phyloP scores from a whole-genome alignment of 2,888 invertebrate genomes.

The Urechis unicinctus region DNA sequence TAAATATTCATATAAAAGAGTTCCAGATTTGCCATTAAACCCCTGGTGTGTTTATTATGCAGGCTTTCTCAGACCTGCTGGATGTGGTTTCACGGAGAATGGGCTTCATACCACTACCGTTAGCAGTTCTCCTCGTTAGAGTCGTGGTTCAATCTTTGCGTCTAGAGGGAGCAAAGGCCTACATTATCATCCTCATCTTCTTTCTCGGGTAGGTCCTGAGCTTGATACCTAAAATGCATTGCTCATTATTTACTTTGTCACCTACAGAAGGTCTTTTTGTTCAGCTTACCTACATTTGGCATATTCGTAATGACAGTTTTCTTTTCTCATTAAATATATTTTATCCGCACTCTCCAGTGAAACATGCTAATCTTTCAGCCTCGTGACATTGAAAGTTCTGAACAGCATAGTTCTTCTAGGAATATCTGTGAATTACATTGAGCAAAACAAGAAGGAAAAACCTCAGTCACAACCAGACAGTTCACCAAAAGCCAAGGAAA shows the following conservation, averaged over 20 bases:
- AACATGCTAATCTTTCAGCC: conserved; percentile 11
- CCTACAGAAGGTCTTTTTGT: background rate
- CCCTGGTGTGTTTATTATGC: conserved; percentile 11
- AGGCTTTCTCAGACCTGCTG: conserved; percentile 92
- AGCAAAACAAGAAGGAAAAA: conserved; percentile 54
- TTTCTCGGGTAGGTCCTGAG: conserved; percentile 58
- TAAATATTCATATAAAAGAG: background rate
- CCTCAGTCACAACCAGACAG: too few relatives aligned
- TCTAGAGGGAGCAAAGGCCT: conserved; percentile 63
- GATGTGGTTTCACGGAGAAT: conserved; percentile 92
- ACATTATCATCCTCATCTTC: conserved; percentile 67
- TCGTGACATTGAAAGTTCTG: conserved; percentile 57
- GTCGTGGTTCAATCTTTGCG: conserved; percentile 77
- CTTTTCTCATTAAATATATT: too few relatives aligned
- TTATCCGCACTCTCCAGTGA: too few relatives aligned
- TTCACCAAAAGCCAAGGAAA: too few relatives aligned
- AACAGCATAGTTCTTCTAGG: conserved; percentile 86
- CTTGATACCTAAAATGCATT: background rate
- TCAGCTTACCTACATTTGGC: background rate
- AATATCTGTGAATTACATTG: conserved; percentile 80
- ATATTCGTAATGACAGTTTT: too few relatives aligned
- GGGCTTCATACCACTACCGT: conserved; percentile 95
- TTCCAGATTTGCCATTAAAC: background rate
- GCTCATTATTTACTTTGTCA: background rate
- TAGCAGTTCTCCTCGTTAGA: conserved; percentile 85